Evolutionary conservation across 1,140 invertebrate species (phyloP).

Genomic region (Ceratosolen fusciceps): DNA sequence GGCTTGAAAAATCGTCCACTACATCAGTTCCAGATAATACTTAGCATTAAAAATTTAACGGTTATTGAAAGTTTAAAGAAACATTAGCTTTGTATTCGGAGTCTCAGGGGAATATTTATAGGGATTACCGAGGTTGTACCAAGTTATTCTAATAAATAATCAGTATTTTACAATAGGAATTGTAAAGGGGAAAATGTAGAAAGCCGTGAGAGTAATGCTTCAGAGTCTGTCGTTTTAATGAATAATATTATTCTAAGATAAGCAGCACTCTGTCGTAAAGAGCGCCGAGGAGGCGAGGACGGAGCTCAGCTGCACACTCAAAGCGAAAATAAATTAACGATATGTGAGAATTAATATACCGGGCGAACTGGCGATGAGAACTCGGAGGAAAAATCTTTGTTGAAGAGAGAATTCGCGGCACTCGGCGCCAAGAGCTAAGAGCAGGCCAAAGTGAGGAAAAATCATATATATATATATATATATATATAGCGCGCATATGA

Average conservation of each 20-base stretch:
- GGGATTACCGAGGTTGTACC: background rate
- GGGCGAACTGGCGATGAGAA: background rate
- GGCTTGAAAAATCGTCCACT: too few species aligned
- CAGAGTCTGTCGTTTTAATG: background rate
- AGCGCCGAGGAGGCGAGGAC: background rate
- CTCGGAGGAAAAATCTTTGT: background rate
- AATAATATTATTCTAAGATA: slow-evolving; percentile 24
- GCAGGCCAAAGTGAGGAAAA: background rate
- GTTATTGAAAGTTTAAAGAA: background rate
- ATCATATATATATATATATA: too few species aligned
- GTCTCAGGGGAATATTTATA: background rate
- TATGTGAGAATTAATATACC: slow-evolving; percentile 39
- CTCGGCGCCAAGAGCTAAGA: background rate
- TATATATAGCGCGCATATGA: background rate
- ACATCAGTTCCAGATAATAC: background rate
- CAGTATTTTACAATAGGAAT: background rate
- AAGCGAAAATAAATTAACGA: slow-evolving; percentile 33
- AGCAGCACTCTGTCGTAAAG: background rate
- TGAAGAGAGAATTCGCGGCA: background rate
- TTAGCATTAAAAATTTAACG: background rate
- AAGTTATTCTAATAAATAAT: background rate
- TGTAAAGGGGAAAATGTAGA: background rate
- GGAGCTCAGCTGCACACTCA: background rate
- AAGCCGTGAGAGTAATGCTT: background rate
- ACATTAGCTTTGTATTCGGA: background rate